Base-by-base conservation (phyloP, 2,888 invertebrate genomes). In the Iphiclides podalirius region DNA sequence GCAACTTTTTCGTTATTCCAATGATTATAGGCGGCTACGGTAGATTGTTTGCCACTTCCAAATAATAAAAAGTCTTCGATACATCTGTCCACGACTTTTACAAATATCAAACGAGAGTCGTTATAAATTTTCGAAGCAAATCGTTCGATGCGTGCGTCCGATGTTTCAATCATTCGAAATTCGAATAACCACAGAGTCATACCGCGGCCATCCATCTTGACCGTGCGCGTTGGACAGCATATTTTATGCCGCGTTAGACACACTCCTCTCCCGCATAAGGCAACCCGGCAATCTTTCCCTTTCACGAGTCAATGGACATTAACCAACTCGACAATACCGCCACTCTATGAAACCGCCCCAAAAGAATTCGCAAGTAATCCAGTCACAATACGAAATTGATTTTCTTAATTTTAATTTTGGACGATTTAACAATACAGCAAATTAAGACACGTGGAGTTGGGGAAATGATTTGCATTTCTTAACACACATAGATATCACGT, bases 331-430 rank as follows among this genome's bases (percentile, higher is more conserved):
- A 59, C 54, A 59, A 55, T 50, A 51, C n/a, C n/a, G n/a, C n/a
- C n/a, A n/a, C n/a, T 50, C 50, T 46, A 52, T 40, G 48, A 58
- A 55, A 53, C 52, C n/a, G n/a, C n/a, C n/a, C 52, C 54, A 20
- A 3, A 67, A 59, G 62, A 79, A 77, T 79, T 77, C 79, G 84
- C 85, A 84, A 85, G 83, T 86, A 84, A 85, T 75, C 69, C 61
- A 49, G 42, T 57, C 59, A 81, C 81, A 86, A 85, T 83, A 58
- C 64, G 55, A 48, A 52, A 61, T 64, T 82, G 79, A 83, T 83
- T 82, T 79, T 61, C 65, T n/a, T 58, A 54, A 60, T 57, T 59
- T 53, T 59, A 57, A 41, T 26, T 47, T 40, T 28, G 15, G 7
- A 34, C 59, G 55, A 53, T 55, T 55, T 59, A 57, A 77, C 76